Base-by-base conservation (phyloP, 1,140 invertebrate genomes). In the Mycetomoellerius zeteki region DNA sequence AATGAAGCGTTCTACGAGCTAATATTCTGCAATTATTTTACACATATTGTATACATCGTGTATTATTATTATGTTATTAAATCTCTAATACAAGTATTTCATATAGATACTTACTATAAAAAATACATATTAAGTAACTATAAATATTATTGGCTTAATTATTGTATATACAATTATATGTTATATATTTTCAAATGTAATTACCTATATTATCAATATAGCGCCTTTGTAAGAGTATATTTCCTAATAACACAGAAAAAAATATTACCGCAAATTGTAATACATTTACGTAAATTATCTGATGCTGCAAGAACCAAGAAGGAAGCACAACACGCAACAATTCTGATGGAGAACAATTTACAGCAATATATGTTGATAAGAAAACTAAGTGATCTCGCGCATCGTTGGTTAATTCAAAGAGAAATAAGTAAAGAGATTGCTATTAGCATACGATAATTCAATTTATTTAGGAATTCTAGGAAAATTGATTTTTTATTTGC, bases 391-490 rank as follows among this genome's bases (percentile, higher is more conserved):
- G 8, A n/a, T 24, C 8, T 33, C 33, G 21, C 7, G 7, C 33
- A n/a, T 54, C 21, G 21, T 19, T 71, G 21, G 10, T 56, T 71
- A 56, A 81, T 71, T 71, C 5, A 43, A 10, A 43, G 19, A 56
- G 21, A 81, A 71, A 81, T 69, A 64, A 78, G 27, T 65, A 37
- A 14, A 27, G 24, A 37, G 16, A 3, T 64, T 54, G 64, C n/a
- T 37, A 30, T 71, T 56, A 56, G 21, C 64, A 56, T 56, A 58
- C n/a, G 65, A 12, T n/a, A 56, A 72, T 82, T 82, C 78, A 56
- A 82, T 82, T 81, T 71, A 21, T 21, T 30, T 24, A 21, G 3
- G 6, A 80, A 52, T 67, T 67, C 7, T 33, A 47, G 37, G 14
- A 3, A 69, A 80, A 37, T 52, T 7, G 24, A 52, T 67, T 54